Percentiles rank a stretch among this genome's conserved stretches.
phyloP scores from a whole-genome alignment of 2,888 invertebrate species.

The Lobophora halterata region DNA sequence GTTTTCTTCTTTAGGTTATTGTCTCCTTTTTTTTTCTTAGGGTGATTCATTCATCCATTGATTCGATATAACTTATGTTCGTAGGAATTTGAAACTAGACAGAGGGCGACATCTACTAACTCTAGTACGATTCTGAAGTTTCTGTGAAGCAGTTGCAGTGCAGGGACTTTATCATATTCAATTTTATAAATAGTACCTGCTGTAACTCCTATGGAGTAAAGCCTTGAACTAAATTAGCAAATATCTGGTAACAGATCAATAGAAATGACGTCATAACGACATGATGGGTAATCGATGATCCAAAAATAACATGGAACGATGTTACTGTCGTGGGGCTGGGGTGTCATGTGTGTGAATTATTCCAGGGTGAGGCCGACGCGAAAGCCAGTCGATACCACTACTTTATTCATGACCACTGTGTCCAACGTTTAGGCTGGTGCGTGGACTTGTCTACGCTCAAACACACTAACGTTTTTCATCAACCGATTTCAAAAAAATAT shows the following conservation, averaged over 20 bases:
- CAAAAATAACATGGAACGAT: slow-evolving; percentile 56
- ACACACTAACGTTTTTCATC: slow-evolving; percentile 10
- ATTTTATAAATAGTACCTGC: too few species aligned
- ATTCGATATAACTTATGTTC: too few species aligned
- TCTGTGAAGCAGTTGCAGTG: too few species aligned
- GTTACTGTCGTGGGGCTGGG: slow-evolving; percentile 31
- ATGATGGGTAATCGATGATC: slow-evolving; percentile 36
- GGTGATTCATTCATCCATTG: too few species aligned
- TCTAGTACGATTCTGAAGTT: too few species aligned
- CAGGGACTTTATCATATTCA: too few species aligned
- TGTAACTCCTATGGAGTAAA: slow-evolving; percentile 2
- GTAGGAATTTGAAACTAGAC: too few species aligned
- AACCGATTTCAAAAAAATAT: too few species aligned
- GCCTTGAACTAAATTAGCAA: slow-evolving; percentile 11
- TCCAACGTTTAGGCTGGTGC: slow-evolving; percentile 56
- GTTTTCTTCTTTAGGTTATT: too few species aligned
- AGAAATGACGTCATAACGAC: slow-evolving; percentile 32
- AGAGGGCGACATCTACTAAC: too few species aligned
- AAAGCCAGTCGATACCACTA: slow-evolving; percentile 73
- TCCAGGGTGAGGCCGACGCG: slow-evolving; percentile 59
- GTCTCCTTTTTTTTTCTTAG: too few species aligned
- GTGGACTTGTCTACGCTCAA: slow-evolving; percentile 46
- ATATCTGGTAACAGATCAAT: slow-evolving; percentile 32
- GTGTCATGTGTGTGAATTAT: slow-evolving; percentile 70
- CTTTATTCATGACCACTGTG: slow-evolving; percentile 72